Evolutionary conservation across 2,797 vertebrate genomes (phyloP).

Genomic region (Acanthurus leucopareius): DNA sequence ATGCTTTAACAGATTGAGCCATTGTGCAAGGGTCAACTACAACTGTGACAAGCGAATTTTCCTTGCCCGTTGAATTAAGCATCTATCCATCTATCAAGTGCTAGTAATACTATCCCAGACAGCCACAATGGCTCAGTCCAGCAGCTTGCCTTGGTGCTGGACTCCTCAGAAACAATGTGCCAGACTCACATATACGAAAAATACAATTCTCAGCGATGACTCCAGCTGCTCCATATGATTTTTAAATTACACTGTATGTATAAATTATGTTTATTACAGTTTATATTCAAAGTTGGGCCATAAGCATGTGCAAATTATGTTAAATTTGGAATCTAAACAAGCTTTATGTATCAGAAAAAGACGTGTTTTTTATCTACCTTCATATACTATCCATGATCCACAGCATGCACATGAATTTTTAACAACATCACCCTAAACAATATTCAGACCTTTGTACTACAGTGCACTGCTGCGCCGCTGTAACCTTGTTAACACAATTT

Average conservation of each 20-base stretch:
- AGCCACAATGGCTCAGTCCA: constrained; percentile 1
- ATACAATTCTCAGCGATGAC: background rate
- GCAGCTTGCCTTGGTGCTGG: background rate
- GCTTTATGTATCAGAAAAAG: background rate
- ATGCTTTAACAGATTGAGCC: constrained; percentile 16
- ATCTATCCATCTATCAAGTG: constrained; percentile 36
- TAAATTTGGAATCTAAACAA: background rate
- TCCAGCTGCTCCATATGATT: background rate
- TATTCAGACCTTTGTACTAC: background rate
- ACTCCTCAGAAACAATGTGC: no score
- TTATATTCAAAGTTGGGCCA: background rate
- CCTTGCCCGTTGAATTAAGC: constrained; percentile 8
- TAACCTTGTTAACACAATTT: background rate
- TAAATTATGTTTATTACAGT: background rate
- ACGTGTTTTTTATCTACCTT: background rate
- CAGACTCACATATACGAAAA: background rate
- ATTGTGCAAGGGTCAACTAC: background rate
- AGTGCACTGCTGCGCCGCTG: no score
- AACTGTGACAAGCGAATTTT: constrained; percentile 30
- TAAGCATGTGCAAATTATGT: no score
- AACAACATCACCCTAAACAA: background rate
- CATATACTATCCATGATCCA: background rate
- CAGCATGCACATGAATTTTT: background rate
- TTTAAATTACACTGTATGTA: background rate
- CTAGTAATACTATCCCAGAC: background rate